Percentiles rank a stretch among this genome's conserved stretches.
These are phyloP conservation scores for Heliangelus exortis DNA, from an alignment of 2,797 vertebrate species.

Conservation along the genomic window DNA sequence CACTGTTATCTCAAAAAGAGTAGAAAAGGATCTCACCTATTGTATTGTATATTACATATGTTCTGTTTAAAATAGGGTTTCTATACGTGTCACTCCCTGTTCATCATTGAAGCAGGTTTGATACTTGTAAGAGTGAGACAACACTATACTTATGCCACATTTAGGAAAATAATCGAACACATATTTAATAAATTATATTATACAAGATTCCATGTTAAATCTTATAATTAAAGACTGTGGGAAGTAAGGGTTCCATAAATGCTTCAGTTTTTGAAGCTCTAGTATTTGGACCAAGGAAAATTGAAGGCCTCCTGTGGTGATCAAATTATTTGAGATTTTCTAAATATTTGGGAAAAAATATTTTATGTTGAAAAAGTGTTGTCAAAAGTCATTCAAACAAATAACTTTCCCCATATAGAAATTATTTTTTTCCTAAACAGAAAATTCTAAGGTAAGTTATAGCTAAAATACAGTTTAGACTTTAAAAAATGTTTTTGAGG, in stretches of 20 bases:
- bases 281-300: neutral
- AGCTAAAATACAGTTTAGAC: neutral
- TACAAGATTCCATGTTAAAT: neutral
- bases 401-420: neutral
- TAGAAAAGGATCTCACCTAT: neutral
- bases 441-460: neutral
- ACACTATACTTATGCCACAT: neutral
- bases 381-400: neutral
- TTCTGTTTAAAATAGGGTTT: neutral
- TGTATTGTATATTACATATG: neutral
- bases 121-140: neutral
- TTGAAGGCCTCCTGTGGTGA: neutral
- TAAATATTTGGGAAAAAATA: neutral
- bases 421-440: too few species aligned
- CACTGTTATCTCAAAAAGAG: neutral
- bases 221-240: neutral
- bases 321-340: neutral
- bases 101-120: accelerated
- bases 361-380: neutral
- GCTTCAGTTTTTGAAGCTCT: neutral
- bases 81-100: neutral
- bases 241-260: neutral
- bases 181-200: neutral
- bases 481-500: neutral
- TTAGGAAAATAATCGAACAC: neutral